Conservation (phyloP, 1,140 invertebrate genomes). For the Triops cancriformis region DNA sequence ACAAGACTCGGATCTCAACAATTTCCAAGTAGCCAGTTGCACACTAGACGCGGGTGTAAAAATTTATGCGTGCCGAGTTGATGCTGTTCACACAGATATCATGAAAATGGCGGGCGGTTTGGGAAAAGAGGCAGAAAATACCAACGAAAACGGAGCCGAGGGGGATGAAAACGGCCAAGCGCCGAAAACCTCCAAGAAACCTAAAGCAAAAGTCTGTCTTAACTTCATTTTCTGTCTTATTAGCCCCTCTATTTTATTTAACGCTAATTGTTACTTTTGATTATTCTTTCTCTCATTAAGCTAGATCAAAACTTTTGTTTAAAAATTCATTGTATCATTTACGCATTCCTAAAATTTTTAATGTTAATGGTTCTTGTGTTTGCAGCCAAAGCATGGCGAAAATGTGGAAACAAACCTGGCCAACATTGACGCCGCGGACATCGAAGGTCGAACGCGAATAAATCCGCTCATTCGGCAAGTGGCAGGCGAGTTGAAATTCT, state of each 20-base stretch:
- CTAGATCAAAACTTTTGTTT: not conserved
- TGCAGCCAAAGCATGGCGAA: conserved; percentile 32
- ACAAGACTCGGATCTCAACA: conserved; percentile 55
- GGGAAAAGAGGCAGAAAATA: conserved; percentile 40
- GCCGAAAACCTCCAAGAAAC: conserved; percentile 38
- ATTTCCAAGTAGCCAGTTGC: conserved; percentile 59
- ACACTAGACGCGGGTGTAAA: conserved; percentile 72
- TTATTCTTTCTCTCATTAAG: not conserved
- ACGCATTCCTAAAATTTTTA: not conserved
- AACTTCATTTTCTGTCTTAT: not conserved
- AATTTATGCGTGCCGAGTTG: conserved; percentile 71
- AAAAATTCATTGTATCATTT: no score
- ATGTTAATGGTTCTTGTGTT: not conserved
- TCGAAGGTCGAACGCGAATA: conserved; percentile 41
- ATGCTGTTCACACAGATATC: conserved; percentile 64
- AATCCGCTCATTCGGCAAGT: conserved; percentile 45
- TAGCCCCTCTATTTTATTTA: no score
- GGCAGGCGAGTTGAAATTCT: conserved; percentile 33
- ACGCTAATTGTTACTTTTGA: no score
- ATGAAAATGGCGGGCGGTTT: conserved; percentile 63
- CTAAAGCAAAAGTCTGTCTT: conserved; percentile 36
- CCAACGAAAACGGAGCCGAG: conserved; percentile 40
- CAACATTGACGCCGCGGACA: conserved; percentile 39
- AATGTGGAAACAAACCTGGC: conserved; percentile 43
- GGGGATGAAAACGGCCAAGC: conserved; percentile 41